Base-by-base conservation (phyloP, 1,140 invertebrate species). In the Gonioctena quinquepunctata region DNA sequence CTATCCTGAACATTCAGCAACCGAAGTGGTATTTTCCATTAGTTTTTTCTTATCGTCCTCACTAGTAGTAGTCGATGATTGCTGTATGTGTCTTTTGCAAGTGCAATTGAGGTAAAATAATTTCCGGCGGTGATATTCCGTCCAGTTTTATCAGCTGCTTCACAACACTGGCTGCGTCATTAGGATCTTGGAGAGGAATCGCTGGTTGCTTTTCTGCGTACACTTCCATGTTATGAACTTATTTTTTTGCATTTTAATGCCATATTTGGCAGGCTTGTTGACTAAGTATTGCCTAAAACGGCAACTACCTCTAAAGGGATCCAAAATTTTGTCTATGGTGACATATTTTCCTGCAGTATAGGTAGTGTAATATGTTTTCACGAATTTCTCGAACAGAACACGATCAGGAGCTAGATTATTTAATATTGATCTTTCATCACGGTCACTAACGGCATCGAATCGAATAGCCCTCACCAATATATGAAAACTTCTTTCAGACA, bases 281-380 rank as follows among this genome's bases (percentile, higher is more conserved):
- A 28, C 18, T 64, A 71, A 7, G 33, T 84, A 84, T 42, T 80
- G 76, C 50, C 78, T 52, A 66, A 84, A 85, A n/a, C 25, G 50
- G 64, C 82, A 84, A 50, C 77, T 69, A 18, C 83, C 83, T 66
- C 78, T 33, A 65, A 84, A 85, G n/a, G 59, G 69, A 69, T 77
- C 76, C 13, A 85, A 48, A 76, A 79, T 83, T 77, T 84, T 81
- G 66, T 84, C 83, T 7, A 63, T 13, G 1, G 61, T 63, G 6
- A 23, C 22, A 28, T 26, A 56, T 6, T 8, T 6, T n/a, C 52
- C 52, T 6, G 21, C 6, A 16, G 6, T 56, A 18, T 56, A 56
- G 6, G n/a, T 56, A 6, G n/a, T 8, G 5, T 8, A 22, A 22
- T 16, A 56, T 6, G 6, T 56, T 8, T 6, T 16, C 6, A 56